Evolutionary conservation across 2,888 invertebrate species (phyloP).

Genomic region (Baronia brevicornis): DNA sequence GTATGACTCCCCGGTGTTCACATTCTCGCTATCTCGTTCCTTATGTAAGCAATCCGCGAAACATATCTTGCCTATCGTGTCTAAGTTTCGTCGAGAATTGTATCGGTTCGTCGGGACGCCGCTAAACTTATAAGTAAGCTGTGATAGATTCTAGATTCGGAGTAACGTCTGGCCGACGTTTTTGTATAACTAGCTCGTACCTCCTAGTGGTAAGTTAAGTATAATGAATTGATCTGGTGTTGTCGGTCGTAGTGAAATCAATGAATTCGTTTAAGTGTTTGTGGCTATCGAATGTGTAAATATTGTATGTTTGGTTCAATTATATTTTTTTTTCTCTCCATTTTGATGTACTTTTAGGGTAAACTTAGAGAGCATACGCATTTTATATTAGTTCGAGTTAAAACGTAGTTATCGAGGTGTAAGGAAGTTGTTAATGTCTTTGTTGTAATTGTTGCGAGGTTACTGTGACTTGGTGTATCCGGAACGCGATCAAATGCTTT

Average conservation of each 20-base stretch:
- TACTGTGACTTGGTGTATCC: constrained; percentile 37
- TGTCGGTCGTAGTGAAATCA: constrained; percentile 33
- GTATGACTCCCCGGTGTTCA: constrained; percentile 26
- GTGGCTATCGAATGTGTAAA: constrained; percentile 63
- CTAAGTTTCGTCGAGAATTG: constrained; percentile 20
- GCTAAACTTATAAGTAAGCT: constrained; percentile 58
- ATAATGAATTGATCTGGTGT: constrained; percentile 39
- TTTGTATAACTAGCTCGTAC: constrained; percentile 30
- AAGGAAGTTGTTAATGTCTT: constrained; percentile 52
- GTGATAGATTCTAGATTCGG: constrained; percentile 69
- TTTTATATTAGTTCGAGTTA: constrained; percentile 64
- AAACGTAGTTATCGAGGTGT: constrained; percentile 42
- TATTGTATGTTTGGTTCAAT: constrained; percentile 57
- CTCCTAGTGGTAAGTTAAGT: constrained; percentile 56
- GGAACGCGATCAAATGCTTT: constrained; percentile 7
- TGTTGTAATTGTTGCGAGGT: constrained; percentile 53
- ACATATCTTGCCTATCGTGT: constrained; percentile 32
- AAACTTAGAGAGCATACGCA: constrained; percentile 57
- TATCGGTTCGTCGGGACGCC: constrained; percentile 25
- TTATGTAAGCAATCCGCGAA: constrained; percentile 18
- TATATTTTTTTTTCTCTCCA: constrained; percentile 41
- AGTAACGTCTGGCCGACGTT: constrained; percentile 31
- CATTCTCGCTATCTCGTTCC: constrained; percentile 1
- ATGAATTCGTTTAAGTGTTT: constrained; percentile 48
- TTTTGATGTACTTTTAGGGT: constrained; percentile 70